A percentile compares a stretch with the other conserved stretches of the same genome.
phyloP scores from a whole-genome alignment of 2,888 invertebrate genomes.

The Cantharis rufa region DNA sequence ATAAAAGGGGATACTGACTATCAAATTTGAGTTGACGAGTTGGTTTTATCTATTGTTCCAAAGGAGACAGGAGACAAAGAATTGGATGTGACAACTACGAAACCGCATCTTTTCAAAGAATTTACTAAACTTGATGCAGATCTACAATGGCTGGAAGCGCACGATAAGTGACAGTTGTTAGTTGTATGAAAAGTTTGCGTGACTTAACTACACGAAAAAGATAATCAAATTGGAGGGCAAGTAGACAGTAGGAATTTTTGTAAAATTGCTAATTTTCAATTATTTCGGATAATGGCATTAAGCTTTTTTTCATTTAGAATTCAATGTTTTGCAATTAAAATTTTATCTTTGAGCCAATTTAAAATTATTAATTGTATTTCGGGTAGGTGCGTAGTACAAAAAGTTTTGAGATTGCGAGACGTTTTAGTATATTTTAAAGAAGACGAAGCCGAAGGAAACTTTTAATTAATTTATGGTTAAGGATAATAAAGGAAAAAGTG shows the following conservation, averaged over 20 bases:
- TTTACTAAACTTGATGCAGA: neutral
- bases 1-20: neutral
- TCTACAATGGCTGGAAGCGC: neutral
- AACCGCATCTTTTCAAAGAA: neutral
- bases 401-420: neutral
- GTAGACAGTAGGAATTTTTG: neutral
- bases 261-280: neutral
- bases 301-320: neutral
- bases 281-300: neutral
- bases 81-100: neutral
- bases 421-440: neutral
- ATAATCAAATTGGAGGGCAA: neutral
- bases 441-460: slow-evolving; percentile 8
- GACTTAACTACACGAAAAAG: neutral
- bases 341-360: neutral
- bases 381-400: neutral
- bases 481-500: slow-evolving; percentile 6
- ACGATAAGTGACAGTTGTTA: neutral
- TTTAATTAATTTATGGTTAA: slow-evolving; percentile 16
- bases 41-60: neutral
- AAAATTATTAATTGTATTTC: neutral
- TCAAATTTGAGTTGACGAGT: neutral
- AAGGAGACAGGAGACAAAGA: neutral
- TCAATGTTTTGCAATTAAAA: neutral
- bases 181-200: neutral